Base-by-base conservation (phyloP, 2,797 vertebrate species). In the Lacerta agilis region DNA sequence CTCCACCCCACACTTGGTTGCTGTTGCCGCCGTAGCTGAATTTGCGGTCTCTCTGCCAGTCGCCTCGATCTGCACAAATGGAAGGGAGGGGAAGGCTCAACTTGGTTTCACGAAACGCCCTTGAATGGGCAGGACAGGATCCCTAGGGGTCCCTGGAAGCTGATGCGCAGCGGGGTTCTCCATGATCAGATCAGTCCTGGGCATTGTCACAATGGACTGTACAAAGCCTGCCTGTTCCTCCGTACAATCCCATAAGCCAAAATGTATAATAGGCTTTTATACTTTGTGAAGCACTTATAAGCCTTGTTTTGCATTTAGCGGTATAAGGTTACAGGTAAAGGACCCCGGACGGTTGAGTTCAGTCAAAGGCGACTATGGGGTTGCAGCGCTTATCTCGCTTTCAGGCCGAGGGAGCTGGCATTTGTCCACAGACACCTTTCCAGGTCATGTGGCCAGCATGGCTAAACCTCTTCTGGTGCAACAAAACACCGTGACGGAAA, bases 1-100 rank as follows among this genome's bases (percentile, higher is more conserved):
- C 98, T 15, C 98, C 97, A 27, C 98, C 98, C 99, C 99, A 99
- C 0, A 98, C 94, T n/a, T 98, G 97, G 94, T 97, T 98, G 96
- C 97, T 98, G 94, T 97, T 98, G 82, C 98, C 96, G 0, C 98
- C 97, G 0, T 99, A 99, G 89, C 38, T 97, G 95, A 99, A 99
- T 93, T 99, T 99, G 1, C 99, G 98, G 45, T 99, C 99, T 90
- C 99, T 97, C 94, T 98, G 98, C 98, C 99, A 99, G 27, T 99
- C 99, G n/a, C 98, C 98, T 93, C 99, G 96, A 76, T 99, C 99
- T 99, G 96, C 23, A 79, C 23, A 25, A 64, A 18, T 27, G 15
- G 9, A n/a, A 29, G n/a, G 66, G 17, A 66, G 38, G 38, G n/a
- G 43, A 75, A 33, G 38, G 7, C 38, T 38, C 67, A 1, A 25